Base-by-base conservation (phyloP, 2,888 invertebrate species). In the Conchocele bisecta region DNA sequence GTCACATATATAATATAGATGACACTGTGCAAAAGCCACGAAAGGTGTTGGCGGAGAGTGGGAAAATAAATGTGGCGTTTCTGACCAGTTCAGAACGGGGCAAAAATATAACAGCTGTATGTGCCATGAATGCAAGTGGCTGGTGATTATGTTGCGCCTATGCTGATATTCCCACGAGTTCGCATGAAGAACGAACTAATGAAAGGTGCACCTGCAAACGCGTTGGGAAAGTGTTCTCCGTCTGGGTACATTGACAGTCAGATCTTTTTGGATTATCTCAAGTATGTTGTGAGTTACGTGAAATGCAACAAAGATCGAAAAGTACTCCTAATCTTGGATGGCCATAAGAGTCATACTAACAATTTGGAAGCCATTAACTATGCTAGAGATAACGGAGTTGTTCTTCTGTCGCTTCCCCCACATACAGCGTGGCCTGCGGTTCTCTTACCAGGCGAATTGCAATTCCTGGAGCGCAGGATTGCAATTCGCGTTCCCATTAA, bases 21-120 rank as follows among this genome's bases (percentile, higher is more conserved):
- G 80, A 81, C 13, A 81, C 75, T 7, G 63, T 70, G 26, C 75
- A 81, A 58, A 59, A 35, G 4, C 72, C 75, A 22, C 37, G 39
- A 24, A 33, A 42, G n/a, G 37, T n/a, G n/a, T n/a, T 35, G n/a
- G 37, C 37, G n/a, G 11, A 11, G n/a, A 11, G 48, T 9, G 61
- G 68, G 13, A 35, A 35, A 35, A 11, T 11, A 13, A 35, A 35
- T 35, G 37, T 35, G 13, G 37, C 37, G 13, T 11, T 35, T 11
- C 37, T 35, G 37, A 35, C 37, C 11, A 35, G 37, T 13, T 11
- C 37, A 11, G 37, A 35, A 35, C 11, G 37, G 37, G 37, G 37
- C 11, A 35, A 35, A 35, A 11, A 35, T 35, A n/a, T 35, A 35
- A 35, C 11, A 13, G 37, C 37, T 35, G 37, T 35, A 11, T 35